phyloP scores from a whole-genome alignment of 1,140 invertebrate species.

The Brachionus plicatilis region DNA sequence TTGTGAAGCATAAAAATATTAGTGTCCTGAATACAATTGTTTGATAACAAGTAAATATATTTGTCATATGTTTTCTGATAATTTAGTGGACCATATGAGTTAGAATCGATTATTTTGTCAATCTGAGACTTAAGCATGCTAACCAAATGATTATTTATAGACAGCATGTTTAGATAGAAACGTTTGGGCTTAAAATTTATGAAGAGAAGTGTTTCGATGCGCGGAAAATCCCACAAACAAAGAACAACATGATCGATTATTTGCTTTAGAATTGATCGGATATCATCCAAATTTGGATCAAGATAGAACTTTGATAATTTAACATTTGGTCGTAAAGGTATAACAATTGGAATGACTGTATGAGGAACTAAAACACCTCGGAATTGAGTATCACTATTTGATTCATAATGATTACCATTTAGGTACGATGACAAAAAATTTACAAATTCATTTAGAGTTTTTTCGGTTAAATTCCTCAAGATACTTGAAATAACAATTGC shows the following conservation, averaged over 20 bases:
- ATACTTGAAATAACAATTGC: background rate
- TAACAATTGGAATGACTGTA: background rate
- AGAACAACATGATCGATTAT: background rate
- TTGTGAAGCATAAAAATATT: slow-evolving; percentile 45
- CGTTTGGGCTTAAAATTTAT: background rate
- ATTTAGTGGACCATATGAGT: background rate
- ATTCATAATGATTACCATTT: slow-evolving; percentile 8
- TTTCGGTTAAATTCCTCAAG: background rate
- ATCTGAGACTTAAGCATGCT: background rate
- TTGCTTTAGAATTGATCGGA: background rate
- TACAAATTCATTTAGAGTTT: background rate
- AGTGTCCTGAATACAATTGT: slow-evolving; percentile 65
- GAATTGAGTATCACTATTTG: background rate
- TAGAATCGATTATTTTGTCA: background rate
- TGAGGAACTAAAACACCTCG: background rate
- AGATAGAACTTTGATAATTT: background rate
- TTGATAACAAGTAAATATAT: slow-evolving; percentile 60
- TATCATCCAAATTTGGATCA: background rate
- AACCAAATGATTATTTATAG: background rate
- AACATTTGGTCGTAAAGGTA: background rate
- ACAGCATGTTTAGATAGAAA: background rate
- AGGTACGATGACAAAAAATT: background rate
- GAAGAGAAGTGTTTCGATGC: background rate
- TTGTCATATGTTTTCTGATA: background rate
- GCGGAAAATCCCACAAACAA: background rate